Conservation (phyloP, 2,888 invertebrate genomes). For the Entomobrya proxima region DNA sequence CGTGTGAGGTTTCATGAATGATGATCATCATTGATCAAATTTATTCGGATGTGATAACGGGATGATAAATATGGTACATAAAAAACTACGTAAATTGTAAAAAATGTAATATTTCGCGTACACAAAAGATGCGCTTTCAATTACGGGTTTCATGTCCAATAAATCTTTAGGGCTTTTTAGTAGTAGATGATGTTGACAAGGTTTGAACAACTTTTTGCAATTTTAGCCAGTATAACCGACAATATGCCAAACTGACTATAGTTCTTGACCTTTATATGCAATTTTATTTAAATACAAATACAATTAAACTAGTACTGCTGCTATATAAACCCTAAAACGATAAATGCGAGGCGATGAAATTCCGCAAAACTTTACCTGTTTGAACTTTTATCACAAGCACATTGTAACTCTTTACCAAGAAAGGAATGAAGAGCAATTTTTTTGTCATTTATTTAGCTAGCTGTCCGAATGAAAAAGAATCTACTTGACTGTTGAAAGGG, state of each 20-base stretch:
- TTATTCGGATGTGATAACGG: slow-evolving; percentile 18
- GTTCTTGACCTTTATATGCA: too few species aligned
- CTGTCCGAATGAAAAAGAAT: not conserved
- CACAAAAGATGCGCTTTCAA: not conserved
- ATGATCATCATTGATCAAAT: slow-evolving; percentile 2
- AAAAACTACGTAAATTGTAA: not conserved
- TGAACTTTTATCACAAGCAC: not conserved
- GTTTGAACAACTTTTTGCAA: not conserved
- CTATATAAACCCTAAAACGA: not conserved
- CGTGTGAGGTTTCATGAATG: not conserved
- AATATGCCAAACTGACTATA: not conserved
- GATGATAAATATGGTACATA: slow-evolving; percentile 1
- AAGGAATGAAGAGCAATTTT: not conserved
- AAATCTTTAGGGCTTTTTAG: not conserved
- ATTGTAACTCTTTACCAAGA: not conserved
- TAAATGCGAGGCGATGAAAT: not conserved
- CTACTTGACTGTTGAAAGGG: slow-evolving; percentile 7
- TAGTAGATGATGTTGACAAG: not conserved
- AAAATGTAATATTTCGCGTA: not conserved
- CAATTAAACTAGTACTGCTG: too few species aligned
- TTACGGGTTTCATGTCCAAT: not conserved
- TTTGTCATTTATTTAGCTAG: slow-evolving; percentile 1
- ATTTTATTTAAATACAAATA: too few species aligned
- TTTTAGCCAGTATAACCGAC: not conserved
- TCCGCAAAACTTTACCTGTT: not conserved